phyloP scores from a whole-genome alignment of 2,113 vertebrate genomes.

The Hirundichthys speculiger region DNA sequence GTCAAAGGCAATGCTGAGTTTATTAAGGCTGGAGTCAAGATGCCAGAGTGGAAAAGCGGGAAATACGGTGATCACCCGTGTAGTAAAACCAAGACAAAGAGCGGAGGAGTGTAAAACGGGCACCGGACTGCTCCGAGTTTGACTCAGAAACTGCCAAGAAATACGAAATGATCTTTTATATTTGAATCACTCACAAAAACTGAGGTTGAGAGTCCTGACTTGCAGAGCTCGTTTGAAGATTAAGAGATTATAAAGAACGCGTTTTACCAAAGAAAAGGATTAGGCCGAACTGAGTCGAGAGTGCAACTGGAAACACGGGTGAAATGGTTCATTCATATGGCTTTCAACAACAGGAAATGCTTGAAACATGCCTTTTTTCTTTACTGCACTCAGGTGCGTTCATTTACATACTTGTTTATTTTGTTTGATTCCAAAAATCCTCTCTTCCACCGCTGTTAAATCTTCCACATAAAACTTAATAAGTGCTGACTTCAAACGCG shows the following conservation, averaged over 20 bases:
- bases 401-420: slow-evolving; percentile 76
- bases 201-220: background rate
- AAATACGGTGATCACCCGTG: slow-evolving; percentile 51
- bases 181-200: background rate
- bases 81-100: slow-evolving; percentile 58
- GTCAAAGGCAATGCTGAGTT: slow-evolving; percentile 77
- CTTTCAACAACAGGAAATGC: slow-evolving; percentile 63
- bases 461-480: slow-evolving; percentile 76
- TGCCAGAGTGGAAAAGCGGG: slow-evolving; percentile 39
- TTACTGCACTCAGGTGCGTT: slow-evolving; percentile 78
- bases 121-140: slow-evolving; percentile 3
- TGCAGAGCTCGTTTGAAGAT: background rate
- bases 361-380: slow-evolving; percentile 49
- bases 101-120: slow-evolving; percentile 15
- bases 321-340: slow-evolving; percentile 40
- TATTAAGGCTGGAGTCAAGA: slow-evolving; percentile 71
- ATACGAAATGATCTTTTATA: background rate
- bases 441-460: slow-evolving; percentile 59
- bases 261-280: background rate
- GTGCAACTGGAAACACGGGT: slow-evolving; percentile 28
- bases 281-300: background rate
- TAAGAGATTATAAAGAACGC: background rate
- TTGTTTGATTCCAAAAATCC: slow-evolving; percentile 65
- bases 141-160: no score
- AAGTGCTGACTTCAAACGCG: slow-evolving; percentile 67